Base-by-base conservation (phyloP, 2,113 vertebrate species). In the Chamaea fasciata region DNA sequence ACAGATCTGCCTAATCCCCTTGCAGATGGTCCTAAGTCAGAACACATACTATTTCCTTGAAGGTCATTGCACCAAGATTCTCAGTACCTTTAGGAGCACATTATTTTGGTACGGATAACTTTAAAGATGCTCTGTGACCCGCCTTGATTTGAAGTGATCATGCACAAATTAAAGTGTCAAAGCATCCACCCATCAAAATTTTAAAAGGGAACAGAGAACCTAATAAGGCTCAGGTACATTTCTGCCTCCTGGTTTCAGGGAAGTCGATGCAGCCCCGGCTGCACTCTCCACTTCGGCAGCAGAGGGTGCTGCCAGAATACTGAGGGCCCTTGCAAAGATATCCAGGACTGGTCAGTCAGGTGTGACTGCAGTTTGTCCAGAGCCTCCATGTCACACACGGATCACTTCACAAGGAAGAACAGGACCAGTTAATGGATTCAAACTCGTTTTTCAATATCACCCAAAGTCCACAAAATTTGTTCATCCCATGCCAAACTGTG, bases 291-390 rank as follows among this genome's bases (percentile, higher is more conserved):
- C 57, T 81, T 93, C 3, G 4, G 91, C 95, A 96, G 95, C 81
- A 97, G 95, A 90, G 96, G 95, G 92, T 96, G 94, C 92, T 96
- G 89, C 52, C 77, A 93, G 69, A 89, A 89, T 91, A 82, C 31
- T 6, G 14, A 81, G 77, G 91, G 60, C 73, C 26, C 42, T 57
- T 22, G 35, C 53, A 68, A 68, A 71, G 33, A 52, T 4, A 63
- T 2, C 5, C 76, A 42, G 1, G 2, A 69, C 46, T 26, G 31
- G 27, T 33, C 6, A 0, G 24, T 46, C 82, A 92, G 91, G 87
- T 94, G 73, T 23, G 69, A 49, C 67, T 18, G 31, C n/a, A 64
- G 18, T 46, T 75, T 35, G 50, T 19, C 33, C 86, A 50, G 13
- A 47, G 49, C 2, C 1, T 23, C 57, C 41, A 23, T 9, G 39